Evolutionary conservation across 2,888 invertebrate species (phyloP).

Genomic region (Trachelus iudaicus): DNA sequence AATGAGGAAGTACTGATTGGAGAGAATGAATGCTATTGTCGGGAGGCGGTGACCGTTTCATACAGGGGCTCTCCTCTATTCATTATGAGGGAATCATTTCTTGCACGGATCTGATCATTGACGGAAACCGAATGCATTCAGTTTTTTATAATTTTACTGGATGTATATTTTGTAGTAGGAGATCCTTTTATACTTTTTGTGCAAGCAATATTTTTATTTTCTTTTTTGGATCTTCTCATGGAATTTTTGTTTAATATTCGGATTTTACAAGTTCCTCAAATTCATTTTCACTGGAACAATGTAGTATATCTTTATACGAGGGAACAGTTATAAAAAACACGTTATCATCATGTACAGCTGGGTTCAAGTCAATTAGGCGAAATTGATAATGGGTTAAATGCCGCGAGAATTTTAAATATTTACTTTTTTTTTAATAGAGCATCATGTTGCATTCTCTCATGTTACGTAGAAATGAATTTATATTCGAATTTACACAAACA

Average conservation of each 20-base stretch:
- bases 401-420: too few species aligned
- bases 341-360: too few species aligned
- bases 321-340: too few species aligned
- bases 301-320: neutral
- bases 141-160: neutral
- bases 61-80: neutral
- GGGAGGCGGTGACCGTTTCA: constrained; percentile 21
- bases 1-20: constrained; percentile 64
- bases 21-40: constrained; percentile 59
- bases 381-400: too few species aligned
- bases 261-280: neutral
- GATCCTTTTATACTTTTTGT: neutral
- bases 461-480: neutral
- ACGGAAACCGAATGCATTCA: neutral
- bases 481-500: neutral
- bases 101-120: neutral
- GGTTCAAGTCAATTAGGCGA: too few species aligned
- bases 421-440: too few species aligned
- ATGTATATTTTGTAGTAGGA: neutral
- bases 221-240: neutral
- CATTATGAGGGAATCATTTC: neutral
- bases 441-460: too few species aligned
- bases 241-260: neutral
- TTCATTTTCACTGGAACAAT: neutral
- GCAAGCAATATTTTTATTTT: neutral